phyloP scores from a whole-genome alignment of 1,140 invertebrate species.

The Drosophila repletoides region DNA sequence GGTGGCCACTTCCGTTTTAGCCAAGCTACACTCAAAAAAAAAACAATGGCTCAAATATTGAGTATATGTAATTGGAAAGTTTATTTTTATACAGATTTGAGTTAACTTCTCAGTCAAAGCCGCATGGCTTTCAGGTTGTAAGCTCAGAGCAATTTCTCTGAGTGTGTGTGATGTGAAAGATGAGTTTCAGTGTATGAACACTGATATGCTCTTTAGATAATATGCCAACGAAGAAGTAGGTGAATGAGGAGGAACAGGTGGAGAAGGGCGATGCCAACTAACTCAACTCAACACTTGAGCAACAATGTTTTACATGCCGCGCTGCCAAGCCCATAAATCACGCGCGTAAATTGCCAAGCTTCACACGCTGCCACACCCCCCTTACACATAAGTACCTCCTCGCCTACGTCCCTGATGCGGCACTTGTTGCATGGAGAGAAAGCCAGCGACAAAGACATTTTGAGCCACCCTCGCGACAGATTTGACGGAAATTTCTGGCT shows the following conservation, averaged over 20 bases:
- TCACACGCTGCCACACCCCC: constrained; percentile 9
- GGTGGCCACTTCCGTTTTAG: constrained; percentile 34
- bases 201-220: constrained; percentile 77
- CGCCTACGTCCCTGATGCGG: background rate
- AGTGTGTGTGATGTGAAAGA: constrained; percentile 34
- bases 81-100: too few species aligned
- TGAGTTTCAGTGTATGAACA: constrained; percentile 63
- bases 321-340: constrained; percentile 56
- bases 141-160: too few species aligned
- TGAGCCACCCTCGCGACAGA: constrained; percentile 18
- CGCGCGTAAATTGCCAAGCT: constrained; percentile 44
- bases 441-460: constrained; percentile 13
- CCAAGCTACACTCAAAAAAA: too few species aligned
- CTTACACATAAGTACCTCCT: background rate
- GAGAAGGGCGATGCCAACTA: background rate
- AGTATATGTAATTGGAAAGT: too few species aligned
- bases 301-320: constrained; percentile 29
- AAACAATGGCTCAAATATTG: too few species aligned
- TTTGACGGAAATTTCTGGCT: constrained; percentile 19
- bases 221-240: background rate
- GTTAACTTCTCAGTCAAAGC: too few species aligned
- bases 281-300: constrained; percentile 2
- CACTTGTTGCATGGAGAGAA: constrained; percentile 48
- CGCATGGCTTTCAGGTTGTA: background rate
- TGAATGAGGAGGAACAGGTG: background rate